Percentiles rank a stretch among this genome's conserved stretches.
Conservation (phyloP, 2,888 invertebrate genomes). For the Phaonia tiefii region DNA sequence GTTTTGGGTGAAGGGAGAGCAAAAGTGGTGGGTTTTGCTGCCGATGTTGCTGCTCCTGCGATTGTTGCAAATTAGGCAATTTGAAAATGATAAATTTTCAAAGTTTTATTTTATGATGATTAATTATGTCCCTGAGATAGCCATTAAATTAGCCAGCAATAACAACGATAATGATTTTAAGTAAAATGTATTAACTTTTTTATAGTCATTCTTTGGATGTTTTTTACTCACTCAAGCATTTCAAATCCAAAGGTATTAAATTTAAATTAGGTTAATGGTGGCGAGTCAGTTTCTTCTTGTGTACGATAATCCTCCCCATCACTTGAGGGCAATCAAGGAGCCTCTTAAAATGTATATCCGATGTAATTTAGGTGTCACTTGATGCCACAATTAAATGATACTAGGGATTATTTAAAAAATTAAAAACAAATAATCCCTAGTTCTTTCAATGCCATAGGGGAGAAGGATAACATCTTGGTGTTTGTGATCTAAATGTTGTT, state of each 20-base stretch:
- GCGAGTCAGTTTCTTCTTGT: not conserved
- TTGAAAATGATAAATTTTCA: conserved; percentile 59
- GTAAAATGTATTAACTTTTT: conserved; percentile 42
- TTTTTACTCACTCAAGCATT: conserved; percentile 2
- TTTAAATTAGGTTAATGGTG: conserved; percentile 42
- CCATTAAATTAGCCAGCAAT: conserved; percentile 47
- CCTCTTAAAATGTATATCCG: conserved; percentile 14
- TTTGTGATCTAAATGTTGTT: too few species aligned
- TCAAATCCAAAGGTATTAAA: conserved; percentile 26
- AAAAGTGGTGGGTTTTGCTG: not conserved
- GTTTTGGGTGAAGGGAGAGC: not conserved
- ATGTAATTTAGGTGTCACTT: not conserved
- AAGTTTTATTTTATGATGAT: conserved; percentile 61
- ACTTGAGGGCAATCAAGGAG: conserved; percentile 1
- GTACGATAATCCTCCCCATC: conserved; percentile 3
- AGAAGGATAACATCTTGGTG: too few species aligned
- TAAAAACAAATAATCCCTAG: too few species aligned
- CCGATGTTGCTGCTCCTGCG: conserved; percentile 27
- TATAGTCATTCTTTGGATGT: conserved; percentile 14
- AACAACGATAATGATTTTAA: conserved; percentile 43
- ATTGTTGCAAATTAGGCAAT: conserved; percentile 60
- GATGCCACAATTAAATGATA: conserved; percentile 18
- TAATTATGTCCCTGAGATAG: conserved; percentile 55
- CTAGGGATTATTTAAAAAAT: not conserved
- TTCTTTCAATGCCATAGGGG: too few species aligned